Conservation (phyloP, 2,113 vertebrate genomes). For the Pelobates fuscus region DNA sequence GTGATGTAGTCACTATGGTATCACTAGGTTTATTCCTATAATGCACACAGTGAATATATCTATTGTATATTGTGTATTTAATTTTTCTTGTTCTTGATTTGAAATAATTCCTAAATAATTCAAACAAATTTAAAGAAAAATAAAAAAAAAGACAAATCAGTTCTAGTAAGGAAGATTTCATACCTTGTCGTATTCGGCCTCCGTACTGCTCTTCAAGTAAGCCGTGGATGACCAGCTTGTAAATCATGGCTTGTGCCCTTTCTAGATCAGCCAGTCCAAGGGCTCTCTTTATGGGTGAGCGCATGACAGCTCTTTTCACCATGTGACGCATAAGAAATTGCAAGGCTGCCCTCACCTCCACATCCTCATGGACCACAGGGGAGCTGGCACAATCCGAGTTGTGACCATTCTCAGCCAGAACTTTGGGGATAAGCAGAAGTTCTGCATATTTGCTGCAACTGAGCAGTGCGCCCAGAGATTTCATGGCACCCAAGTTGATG, state of each 20-base stretch:
- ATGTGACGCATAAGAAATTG: slow-evolving; percentile 97
- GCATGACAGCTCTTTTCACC: slow-evolving; percentile 95
- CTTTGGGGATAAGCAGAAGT: slow-evolving; percentile 90
- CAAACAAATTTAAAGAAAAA: background rate
- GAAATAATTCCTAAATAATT: too few relatives aligned
- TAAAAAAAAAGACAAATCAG: background rate
- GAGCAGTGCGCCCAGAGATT: slow-evolving; percentile 89
- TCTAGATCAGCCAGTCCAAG: slow-evolving; percentile 91
- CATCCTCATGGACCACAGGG: slow-evolving; percentile 86
- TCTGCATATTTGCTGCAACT: slow-evolving; percentile 97
- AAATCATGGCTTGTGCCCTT: slow-evolving; percentile 94
- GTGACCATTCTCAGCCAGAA: slow-evolving; percentile 86
- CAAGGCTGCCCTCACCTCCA: slow-evolving; percentile 88
- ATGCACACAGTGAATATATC: too few relatives aligned
- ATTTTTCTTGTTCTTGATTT: too few relatives aligned
- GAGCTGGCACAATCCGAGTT: slow-evolving; percentile 85
- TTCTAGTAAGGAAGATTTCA: too few relatives aligned
- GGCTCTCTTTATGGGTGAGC: slow-evolving; percentile 90
- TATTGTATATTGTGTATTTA: too few relatives aligned
- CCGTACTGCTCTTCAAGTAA: slow-evolving; percentile 89
- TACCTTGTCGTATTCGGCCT: slow-evolving; percentile 80
- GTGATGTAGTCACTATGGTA: too few relatives aligned
- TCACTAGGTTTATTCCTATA: too few relatives aligned
- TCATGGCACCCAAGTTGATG: slow-evolving; percentile 95
- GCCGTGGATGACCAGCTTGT: slow-evolving; percentile 90